Base-by-base conservation (phyloP, 2,797 vertebrate genomes). In the Rhabdomys pumilio region DNA sequence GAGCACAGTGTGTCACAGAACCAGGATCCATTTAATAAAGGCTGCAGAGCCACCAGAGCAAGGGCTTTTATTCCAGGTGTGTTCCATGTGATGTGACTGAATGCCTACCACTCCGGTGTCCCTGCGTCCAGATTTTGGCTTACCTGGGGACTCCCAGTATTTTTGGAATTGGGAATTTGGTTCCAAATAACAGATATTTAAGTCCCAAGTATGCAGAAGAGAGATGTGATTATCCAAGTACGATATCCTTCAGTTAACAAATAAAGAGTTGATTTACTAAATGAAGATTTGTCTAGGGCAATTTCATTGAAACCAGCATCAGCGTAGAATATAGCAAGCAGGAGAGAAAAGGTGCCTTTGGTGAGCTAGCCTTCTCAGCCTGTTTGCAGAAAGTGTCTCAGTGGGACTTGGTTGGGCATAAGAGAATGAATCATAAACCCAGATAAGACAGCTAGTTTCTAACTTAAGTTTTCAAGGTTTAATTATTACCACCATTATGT, bases 261-360 rank as follows among this genome's bases (percentile, higher is more conserved):
- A 94, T 95, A 91, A 97, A 93, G 79, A 91, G 31, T 81, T 94
- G 69, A 91, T 93, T 92, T 90, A 77, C 83, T 97, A 94, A 96
- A 77, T 96, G 92, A 94, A 83, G 75, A 86, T 73, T 89, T 47
- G 69, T 77, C 89, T 29, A 59, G 31, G 63, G 34, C 76, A 73
- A 20, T 96, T 94, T 50, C 24, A 24, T 57, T 65, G 85, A 96
- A 92, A 95, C 73, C 69, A 72, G 26, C 53, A n/a, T 63, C 59
- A 59, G 61, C 7, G 41, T 44, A 90, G 93, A 91, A 75, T 3
- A 89, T 69, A 89, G 92, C 88, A 95, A 38, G 65, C 17, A 34
- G 82, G 61, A 85, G 41, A 84, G 41, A 83, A 41, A 38, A 80
- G 7, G 73, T 9, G 4, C n/a, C 50, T 93, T 80, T 89, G 57